Evolutionary conservation across 2,113 vertebrate genomes (phyloP).

Genomic region (Ictalurus punctatus): DNA sequence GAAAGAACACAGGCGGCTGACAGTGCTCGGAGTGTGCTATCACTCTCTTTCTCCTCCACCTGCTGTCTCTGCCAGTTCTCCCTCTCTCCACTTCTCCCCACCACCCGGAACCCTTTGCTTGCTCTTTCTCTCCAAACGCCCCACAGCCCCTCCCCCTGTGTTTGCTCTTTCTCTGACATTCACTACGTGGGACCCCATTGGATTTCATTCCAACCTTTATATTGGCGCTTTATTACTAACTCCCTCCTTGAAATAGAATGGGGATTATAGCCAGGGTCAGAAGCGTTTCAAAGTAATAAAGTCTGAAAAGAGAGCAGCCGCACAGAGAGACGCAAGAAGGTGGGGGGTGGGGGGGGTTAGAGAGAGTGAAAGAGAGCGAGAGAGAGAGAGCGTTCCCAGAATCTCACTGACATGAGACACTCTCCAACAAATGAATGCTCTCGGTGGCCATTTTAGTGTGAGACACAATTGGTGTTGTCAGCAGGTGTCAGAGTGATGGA

Average conservation of each 20-base stretch:
- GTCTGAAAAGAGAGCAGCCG: slow-evolving; percentile 41
- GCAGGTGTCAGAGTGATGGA: slow-evolving; percentile 37
- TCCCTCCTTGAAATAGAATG: slow-evolving; percentile 63
- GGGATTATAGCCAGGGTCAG: slow-evolving; percentile 46
- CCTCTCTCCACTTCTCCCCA: slow-evolving; percentile 53
- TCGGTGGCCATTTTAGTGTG: slow-evolving; percentile 45
- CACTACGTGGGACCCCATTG: slow-evolving; percentile 72
- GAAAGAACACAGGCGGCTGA: slow-evolving; percentile 62
- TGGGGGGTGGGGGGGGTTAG: background rate
- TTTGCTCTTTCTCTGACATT: slow-evolving; percentile 73
- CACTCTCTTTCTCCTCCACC: slow-evolving; percentile 55
- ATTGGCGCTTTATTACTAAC: slow-evolving; percentile 70
- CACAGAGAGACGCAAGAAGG: slow-evolving; percentile 19
- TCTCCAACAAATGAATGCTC: slow-evolving; percentile 48
- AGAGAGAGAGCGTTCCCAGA: slow-evolving; percentile 22
- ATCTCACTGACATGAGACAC: slow-evolving; percentile 55
- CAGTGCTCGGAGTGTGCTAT: slow-evolving; percentile 63
- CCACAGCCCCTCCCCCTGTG: slow-evolving; percentile 36
- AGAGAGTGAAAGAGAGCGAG: background rate
- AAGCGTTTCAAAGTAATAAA: slow-evolving; percentile 66
- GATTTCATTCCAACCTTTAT: slow-evolving; percentile 78
- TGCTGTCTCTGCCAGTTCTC: slow-evolving; percentile 59
- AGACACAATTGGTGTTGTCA: slow-evolving; percentile 43
- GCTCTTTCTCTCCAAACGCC: slow-evolving; percentile 44
- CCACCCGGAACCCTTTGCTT: slow-evolving; percentile 57